Base-by-base conservation (phyloP, 2,797 vertebrate genomes). In the Protosalanx chinensis region DNA sequence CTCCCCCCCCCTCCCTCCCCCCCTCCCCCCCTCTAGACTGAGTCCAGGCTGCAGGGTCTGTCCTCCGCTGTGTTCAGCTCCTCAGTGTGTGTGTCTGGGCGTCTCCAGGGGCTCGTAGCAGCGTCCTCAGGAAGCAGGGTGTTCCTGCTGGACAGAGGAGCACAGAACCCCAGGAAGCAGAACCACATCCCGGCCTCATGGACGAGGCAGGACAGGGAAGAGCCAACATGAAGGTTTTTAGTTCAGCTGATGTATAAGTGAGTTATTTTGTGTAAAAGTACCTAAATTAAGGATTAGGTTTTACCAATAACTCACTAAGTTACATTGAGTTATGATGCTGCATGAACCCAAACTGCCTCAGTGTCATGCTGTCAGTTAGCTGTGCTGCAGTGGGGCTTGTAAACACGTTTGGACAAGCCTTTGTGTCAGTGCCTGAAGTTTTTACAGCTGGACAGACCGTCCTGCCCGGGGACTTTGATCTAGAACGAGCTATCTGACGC, bases 401-500 rank as follows among this genome's bases (percentile, higher is more conserved):
- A 27, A 3, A 73, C 0, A 3, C 27, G 0, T 49, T 49, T 59
- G 2, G 4, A 53, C 20, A 57, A 49, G 30, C 2, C 1, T 63
- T 61, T 32, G 23, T 51, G 27, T 32, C 51, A 57, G 32, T 41
- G 61, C 51, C 13, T 72, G 53, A n/a, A 12, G 46, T 1, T 6
- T 75, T 76, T 32, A 6, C 27, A 27, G 23, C 10, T 4, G 8
- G n/a, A 8, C 32, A 66, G 29, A 65, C 18, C 60, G n/a, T 18
- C 23, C 65, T 49, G 68, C 12, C 64, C 82, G 35, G 29, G 62
- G 67, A 66, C 51, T 57, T 37, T 71, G 46, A 46, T 85, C 51
- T 41, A 10, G 72, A 85, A 87, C 82, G 65, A 41, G 7, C 61
- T 80, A 6, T n/a, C n/a, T 72, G 76, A 77, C 37, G 60, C 27